Base-by-base conservation (phyloP, 1,140 invertebrate species). In the Dreissena polymorpha region DNA sequence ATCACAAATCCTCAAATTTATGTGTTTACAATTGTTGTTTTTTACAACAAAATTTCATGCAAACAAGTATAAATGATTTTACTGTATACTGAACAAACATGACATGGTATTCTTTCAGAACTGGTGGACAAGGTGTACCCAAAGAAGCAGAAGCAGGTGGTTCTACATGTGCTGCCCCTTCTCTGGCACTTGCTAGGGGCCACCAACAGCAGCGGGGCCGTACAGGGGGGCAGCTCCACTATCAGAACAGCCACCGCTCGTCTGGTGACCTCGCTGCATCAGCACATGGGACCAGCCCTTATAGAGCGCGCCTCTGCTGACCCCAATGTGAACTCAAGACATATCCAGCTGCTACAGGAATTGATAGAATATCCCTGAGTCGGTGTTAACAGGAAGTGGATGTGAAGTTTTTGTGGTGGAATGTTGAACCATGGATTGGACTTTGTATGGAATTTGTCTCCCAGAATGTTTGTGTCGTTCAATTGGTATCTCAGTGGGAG, bases 141-240 rank as follows among this genome's bases (percentile, higher is more conserved):
- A 14, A 85, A 88, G 50, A 93, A 92, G 77, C 90, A 89, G 29
- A 92, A 92, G 75, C 90, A 90, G 80, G 88, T 93, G 27, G 86
- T 90, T 18, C 86, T 92, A 67, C 92, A 92, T 85, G 90, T 92
- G 1, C 83, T 93, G 71, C 92, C 92, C 16, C 83, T 92, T 14
- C 64, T 92, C 18, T 92, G 92, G 92, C 90, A 92, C 74, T 84
- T 93, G n/a, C 86, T 93, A 6, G 88, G 89, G 67, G 86, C 87
- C n/a, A 86, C 87, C 14, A 89, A 91, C 64, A 87, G 88, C 53
- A 90, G 89, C 74, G 91, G 91, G 8, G 87, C 89, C 25, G 83
- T 88, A 1, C 87, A 88, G 25, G 90, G 90, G 23, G 90, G 89
- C 6, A 89, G 86, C 57, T 86, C 86, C 21, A 91, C 88, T 78